Evolutionary conservation across 2,888 invertebrate genomes (phyloP).

Genomic region (Stenodema calcarata): DNA sequence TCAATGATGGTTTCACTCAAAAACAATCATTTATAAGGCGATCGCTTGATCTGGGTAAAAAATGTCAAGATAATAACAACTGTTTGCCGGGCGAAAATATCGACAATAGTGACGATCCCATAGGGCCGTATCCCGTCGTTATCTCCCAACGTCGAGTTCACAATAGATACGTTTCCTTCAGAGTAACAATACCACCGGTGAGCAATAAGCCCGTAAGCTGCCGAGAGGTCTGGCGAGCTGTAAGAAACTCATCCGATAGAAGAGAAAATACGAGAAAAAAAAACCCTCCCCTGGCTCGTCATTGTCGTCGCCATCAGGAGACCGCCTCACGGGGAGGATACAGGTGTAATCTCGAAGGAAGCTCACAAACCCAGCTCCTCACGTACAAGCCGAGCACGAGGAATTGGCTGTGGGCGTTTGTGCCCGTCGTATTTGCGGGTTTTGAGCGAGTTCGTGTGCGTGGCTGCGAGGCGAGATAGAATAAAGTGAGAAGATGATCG

Average conservation of each 20-base stretch:
- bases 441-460: neutral
- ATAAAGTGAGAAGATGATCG: neutral
- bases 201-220: neutral
- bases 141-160: neutral
- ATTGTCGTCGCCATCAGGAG: neutral
- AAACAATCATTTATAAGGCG: too few relatives aligned
- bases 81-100: too few relatives aligned
- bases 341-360: neutral
- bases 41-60: too few relatives aligned
- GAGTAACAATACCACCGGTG: neutral
- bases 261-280: neutral
- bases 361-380: neutral
- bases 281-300: neutral
- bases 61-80: too few relatives aligned
- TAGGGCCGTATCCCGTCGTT: neutral
- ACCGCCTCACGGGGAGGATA: neutral
- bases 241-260: neutral
- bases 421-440: neutral
- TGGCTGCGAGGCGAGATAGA: neutral
- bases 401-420: neutral
- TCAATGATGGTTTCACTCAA: too few relatives aligned
- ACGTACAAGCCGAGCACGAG: neutral
- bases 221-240: neutral
- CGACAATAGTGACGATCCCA: neutral
- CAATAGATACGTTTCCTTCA: neutral